These are phyloP conservation scores for Rhinophrynus dorsalis DNA, from an alignment of 2,797 vertebrate species.

Conservation along the genomic window DNA sequence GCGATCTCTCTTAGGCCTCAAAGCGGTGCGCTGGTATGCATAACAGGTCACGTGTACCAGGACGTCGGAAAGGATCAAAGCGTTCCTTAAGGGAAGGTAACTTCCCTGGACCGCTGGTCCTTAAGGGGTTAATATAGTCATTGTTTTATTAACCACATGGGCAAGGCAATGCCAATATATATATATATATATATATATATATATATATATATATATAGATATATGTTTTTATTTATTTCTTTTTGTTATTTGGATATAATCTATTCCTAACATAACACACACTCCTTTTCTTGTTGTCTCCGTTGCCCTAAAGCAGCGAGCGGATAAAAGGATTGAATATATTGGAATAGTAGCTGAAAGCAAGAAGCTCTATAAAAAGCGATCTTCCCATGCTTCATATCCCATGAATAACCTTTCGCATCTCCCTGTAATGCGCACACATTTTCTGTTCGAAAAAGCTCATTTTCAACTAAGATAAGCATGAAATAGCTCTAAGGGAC, in stretches of 20 bases:
- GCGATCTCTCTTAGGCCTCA: no score
- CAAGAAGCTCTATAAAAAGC: background rate
- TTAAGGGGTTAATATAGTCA: no score
- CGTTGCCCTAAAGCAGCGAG: no score
- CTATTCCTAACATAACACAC: background rate
- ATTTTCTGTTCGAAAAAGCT: background rate
- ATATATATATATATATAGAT: no score
- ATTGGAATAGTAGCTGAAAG: background rate
- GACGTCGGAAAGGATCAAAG: no score
- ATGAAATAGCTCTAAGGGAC: background rate
- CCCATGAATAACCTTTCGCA: background rate
- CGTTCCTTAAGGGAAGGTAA: no score
- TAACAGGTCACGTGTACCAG: no score
- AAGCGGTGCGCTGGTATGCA: no score
- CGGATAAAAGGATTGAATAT: background rate
- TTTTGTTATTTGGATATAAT: background rate
- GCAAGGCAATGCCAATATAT: no score
- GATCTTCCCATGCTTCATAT: background rate
- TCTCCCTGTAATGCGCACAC: background rate
- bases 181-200: no score
- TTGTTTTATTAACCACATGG: no score
- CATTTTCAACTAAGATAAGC: constrained; percentile 9
- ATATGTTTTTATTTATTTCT: background rate
- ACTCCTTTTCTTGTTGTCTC: background rate
- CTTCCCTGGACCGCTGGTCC: no score